Conservation (phyloP, 2,113 vertebrate species). For the Heliornis fulica region DNA sequence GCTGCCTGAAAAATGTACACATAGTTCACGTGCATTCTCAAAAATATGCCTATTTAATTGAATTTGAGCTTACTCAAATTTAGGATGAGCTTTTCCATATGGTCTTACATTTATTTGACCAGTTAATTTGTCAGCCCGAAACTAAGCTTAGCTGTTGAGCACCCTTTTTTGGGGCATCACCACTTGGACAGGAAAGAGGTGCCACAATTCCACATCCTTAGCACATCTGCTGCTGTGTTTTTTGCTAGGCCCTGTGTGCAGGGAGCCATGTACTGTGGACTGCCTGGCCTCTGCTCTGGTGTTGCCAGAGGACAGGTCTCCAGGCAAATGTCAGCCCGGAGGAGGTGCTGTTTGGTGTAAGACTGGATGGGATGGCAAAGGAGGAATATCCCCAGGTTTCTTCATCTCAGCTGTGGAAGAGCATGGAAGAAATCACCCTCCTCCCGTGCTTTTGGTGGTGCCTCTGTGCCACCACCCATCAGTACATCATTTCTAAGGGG, state of each 20-base stretch:
- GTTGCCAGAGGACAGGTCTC: accelerated
- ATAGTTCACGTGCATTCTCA: not conserved
- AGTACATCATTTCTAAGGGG: not conserved
- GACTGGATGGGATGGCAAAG: not conserved
- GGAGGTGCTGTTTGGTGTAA: not conserved
- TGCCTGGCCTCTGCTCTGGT: not conserved
- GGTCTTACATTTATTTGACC: not conserved
- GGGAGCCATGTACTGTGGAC: not conserved
- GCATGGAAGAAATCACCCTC: not conserved
- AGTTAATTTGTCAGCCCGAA: not conserved
- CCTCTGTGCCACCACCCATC: not conserved
- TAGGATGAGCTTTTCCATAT: not conserved
- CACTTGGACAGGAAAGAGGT: not conserved
- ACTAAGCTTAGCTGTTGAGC: not conserved
- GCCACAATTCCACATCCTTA: not conserved
- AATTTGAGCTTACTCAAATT: not conserved
- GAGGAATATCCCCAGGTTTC: not conserved
- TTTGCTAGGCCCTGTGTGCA: not conserved
- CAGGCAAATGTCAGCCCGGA: accelerated
- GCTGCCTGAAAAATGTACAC: not conserved
- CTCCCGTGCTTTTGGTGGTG: not conserved
- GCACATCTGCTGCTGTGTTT: not conserved
- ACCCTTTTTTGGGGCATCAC: not conserved
- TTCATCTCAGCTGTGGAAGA: not conserved
- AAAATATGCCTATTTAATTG: not conserved